Base-by-base conservation (phyloP, 2,797 vertebrate species). In the Podarcis siculus region DNA sequence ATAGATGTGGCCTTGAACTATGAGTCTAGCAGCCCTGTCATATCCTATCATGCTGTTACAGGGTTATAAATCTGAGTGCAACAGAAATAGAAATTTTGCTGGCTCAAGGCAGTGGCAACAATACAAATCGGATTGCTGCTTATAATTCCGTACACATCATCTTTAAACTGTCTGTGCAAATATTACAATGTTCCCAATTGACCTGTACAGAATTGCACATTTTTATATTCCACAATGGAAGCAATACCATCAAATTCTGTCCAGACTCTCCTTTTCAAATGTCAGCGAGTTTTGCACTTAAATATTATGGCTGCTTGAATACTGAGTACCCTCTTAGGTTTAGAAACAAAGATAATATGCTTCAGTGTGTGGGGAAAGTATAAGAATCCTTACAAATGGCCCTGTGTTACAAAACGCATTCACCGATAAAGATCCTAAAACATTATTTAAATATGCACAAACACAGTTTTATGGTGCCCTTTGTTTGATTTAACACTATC, bases 211-310 rank as follows among this genome's bases (percentile, higher is more conserved):
- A 87, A 78, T 42, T 89, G 61, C 17, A 89, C 37, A 87, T 86
- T 91, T 87, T 93, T 91, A 89, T 89, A 91, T 86, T 27, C 35
- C 88, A 55, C 85, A 49, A 92, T 90, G 42, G 71, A 92, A 84
- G 86, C 86, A 91, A 77, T 88, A 87, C 87, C 90, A 91, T 86
- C 75, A 84, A 83, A 30, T 69, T 84, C 76, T 79, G 87, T 84
- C 39, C 32, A 79, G 84, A 89, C 83, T 89, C 92, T 94, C 91
- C 84, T 85, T 94, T 96, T 91, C 77, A 86, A 93, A 95, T 88
- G 78, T 92, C 86, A 88, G 42, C 79, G 81, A 90, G 9, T 82
- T 87, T 90, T 35, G 80, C 93, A 89, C 71, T 89, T 64, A 79
- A 92, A 86, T 91, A 92, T 32, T 88, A 89, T 85, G 23, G 71